Percentiles rank a stretch among this genome's conserved stretches.
Evolutionary conservation across 2,113 vertebrate species (phyloP).

Genomic region (Petromus typicus): DNA sequence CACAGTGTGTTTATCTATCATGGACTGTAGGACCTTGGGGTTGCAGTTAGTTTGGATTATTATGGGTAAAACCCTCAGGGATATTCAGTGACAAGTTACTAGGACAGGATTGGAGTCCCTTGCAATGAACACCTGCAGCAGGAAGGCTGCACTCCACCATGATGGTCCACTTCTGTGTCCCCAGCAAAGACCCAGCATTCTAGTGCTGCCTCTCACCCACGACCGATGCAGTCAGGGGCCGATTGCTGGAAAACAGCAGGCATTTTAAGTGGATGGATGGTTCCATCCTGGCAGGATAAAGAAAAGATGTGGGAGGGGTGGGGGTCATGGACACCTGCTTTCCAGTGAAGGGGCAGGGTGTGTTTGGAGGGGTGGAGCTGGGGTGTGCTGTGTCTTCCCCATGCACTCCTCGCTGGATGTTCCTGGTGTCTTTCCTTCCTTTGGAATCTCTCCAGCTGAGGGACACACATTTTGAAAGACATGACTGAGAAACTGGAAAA

Average conservation of each 20-base stretch:
- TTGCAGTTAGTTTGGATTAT: not conserved
- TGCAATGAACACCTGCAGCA: not conserved
- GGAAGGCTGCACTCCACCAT: not conserved
- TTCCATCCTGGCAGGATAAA: not conserved
- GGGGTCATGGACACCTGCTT: not conserved
- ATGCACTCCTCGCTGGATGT: not conserved
- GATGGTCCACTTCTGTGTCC: accelerated
- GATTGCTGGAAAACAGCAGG: not conserved
- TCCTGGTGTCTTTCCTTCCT: too few relatives aligned
- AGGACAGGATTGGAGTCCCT: not conserved
- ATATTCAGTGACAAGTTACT: not conserved
- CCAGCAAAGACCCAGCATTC: not conserved
- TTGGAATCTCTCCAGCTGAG: not conserved
- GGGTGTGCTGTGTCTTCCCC: not conserved
- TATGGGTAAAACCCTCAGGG: not conserved
- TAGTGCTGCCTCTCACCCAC: not conserved
- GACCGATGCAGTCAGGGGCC: too few relatives aligned
- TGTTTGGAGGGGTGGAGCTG: too few relatives aligned
- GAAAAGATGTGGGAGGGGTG: not conserved
- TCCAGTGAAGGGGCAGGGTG: not conserved
- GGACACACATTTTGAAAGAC: not conserved
- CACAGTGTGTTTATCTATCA: not conserved
- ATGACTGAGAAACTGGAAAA: not conserved
- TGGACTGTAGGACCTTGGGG: not conserved
- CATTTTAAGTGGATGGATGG: not conserved